Evolutionary conservation across 2,888 invertebrate genomes (phyloP).

Genomic region (Labia minor): DNA sequence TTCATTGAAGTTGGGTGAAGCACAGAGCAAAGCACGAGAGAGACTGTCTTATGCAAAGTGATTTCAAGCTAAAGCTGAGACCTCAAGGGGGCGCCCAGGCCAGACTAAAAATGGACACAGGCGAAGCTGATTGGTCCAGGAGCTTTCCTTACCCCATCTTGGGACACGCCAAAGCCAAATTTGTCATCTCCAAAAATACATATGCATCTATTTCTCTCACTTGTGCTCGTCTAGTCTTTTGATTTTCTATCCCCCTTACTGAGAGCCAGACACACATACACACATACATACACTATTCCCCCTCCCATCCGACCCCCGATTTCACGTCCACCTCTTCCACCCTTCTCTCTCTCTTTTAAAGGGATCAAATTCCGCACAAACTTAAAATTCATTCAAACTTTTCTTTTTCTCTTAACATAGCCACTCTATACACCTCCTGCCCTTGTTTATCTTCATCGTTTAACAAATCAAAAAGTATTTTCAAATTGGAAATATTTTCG

Average conservation of each 20-base stretch:
- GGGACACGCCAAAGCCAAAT: constrained; percentile 58
- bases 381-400: background rate
- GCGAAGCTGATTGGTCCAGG: constrained; percentile 22
- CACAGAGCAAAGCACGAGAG: background rate
- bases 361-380: background rate
- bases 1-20: no score
- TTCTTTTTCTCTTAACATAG: no score
- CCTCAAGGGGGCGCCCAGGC: constrained; percentile 22
- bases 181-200: constrained; percentile 72
- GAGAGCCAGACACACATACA: no score
- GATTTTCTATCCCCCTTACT: constrained; percentile 15
- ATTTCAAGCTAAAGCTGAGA: constrained; percentile 16
- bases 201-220: constrained; percentile 30
- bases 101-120: constrained; percentile 27
- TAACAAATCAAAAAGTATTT: no score
- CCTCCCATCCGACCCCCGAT: no score
- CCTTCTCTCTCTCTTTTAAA: background rate
- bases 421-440: no score
- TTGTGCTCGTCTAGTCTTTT: background rate
- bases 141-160: constrained; percentile 27
- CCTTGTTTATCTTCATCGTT: no score
- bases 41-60: constrained; percentile 16
- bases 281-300: no score
- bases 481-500: no score
- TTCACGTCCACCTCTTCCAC: background rate